These are phyloP conservation scores for Polyodon spathula DNA, from an alignment of 2,113 vertebrate species.

Conservation along the genomic window DNA sequence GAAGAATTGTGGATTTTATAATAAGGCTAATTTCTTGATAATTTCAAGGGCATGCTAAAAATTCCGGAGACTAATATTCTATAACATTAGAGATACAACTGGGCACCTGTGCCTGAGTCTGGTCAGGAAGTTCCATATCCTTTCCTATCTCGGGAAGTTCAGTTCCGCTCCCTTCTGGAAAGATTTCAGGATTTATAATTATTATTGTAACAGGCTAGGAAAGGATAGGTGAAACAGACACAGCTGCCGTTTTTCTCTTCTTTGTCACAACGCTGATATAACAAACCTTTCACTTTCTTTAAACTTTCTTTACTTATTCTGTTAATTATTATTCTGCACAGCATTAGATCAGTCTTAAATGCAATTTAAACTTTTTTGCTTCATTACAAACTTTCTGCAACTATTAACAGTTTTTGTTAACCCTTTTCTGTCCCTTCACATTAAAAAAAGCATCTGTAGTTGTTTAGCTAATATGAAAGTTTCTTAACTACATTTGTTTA, in stretches of 20 bases:
- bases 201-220: conserved; percentile 45
- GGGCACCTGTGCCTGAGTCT: conserved; percentile 68
- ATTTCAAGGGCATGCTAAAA: conserved; percentile 40
- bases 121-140: conserved; percentile 76
- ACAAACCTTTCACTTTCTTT: conserved; percentile 38
- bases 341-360: too few relatives aligned
- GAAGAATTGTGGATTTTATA: conserved; percentile 48
- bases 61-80: conserved; percentile 57
- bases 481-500: too few relatives aligned
- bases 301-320: too few relatives aligned
- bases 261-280: conserved; percentile 47
- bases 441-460: too few relatives aligned
- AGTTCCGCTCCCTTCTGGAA: conserved; percentile 57
- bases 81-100: conserved; percentile 49
- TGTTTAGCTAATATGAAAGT: too few relatives aligned
- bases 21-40: conserved; percentile 36
- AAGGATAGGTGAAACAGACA: conserved; percentile 46
- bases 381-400: too few relatives aligned
- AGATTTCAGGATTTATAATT: conserved; percentile 54
- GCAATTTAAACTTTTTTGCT: too few relatives aligned
- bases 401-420: too few relatives aligned
- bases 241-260: conserved; percentile 45
- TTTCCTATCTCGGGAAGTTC: conserved; percentile 62
- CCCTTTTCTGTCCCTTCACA: too few relatives aligned
- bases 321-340: too few relatives aligned